Base-by-base conservation (phyloP, 2,797 vertebrate genomes). In the Mus caroli region DNA sequence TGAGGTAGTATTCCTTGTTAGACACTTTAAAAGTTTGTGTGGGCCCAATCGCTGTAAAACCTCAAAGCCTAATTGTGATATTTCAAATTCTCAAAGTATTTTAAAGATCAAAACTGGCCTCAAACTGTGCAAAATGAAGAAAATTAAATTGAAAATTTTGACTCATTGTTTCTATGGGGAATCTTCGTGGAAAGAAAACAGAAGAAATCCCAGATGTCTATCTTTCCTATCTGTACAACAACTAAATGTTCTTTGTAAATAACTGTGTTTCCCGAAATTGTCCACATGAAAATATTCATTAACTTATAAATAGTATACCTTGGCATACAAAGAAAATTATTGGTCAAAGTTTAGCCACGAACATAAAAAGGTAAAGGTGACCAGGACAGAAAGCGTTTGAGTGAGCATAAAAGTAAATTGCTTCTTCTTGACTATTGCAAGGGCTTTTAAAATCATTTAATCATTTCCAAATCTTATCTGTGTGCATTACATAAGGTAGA, bases 301-400 rank as follows among this genome's bases (percentile, higher is more conserved):
- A 80, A 60, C 46, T 80, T 78, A 73, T 1, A 34, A 77, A 95
- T 7, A 40, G 0, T 92, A 75, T 93, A 69, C 84, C 77, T 95
- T 58, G 56, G 90, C 88, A 87, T 88, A 46, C 2, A 19, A 94
- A 94, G 19, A 60, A 95, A 91, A 84, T 77, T 34, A 67, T 2
- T 54, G 58, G 0, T 31, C n/a, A 15, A 28, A 52, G 40, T 58
- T 79, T 77, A 92, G n/a, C 5, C 80, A 37, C 1, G 71, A 94
- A 54, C 2, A 40, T 46, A 64, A 83, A 88, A 83, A 75, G 9
- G 20, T 40, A 78, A 94, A n/a, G 12, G 77, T 92, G 58, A 10
- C 3, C 14, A 73, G 28, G 28, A n/a, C 2, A 80, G 26, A 93
- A 43, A 85, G 7, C 4, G 5, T 90, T 85, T 84, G 82, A n/a